Base-by-base conservation (phyloP, 2,888 invertebrate species). In the Eremobia ochroleuca region DNA sequence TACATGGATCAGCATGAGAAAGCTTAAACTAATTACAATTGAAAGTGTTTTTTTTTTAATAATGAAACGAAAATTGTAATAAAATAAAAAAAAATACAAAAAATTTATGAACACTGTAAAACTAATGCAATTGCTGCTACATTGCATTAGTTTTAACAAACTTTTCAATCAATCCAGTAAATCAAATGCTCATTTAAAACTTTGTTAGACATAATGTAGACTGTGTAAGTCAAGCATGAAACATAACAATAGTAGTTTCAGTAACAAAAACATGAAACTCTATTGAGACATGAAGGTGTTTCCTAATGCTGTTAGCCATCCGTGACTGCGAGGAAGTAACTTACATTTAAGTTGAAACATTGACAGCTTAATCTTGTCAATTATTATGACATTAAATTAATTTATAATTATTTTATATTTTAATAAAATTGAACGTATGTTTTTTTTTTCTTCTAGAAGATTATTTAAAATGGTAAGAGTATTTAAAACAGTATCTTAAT, bases 251-350 rank as follows among this genome's bases (percentile, higher is more conserved):
- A 85, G 74, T 34, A 37, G 55, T 71, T 83, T 72, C 40, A 69
- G 46, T 73, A 79, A 76, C 79, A 87, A 83, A 68, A 85, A 81
- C 70, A 67, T 82, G 43, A 74, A 82, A 75, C 71, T 77, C 64
- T 67, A 71, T 84, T 86, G 68, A 65, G 65, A 79, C 82, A 77
- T 79, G 73, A 85, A 79, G 61, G 65, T 66, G 72, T 86, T 87
- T 88, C 86, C 61, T 77, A 88, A 86, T 71, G 31, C 43, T 65
- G 61, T 68, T 76, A 75, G 46, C 69, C 75, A 76, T 43, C 86
- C 72, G 13, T 83, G 80, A 86, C 81, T 72, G 40, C 28, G 25
- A 82, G 66, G 71, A 73, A 85, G 77, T 79, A 66, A 71, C 8
- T 65, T n/a, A 40, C 2, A 69, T 18, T 73, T 52, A 40, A 59